A percentile compares a stretch with the other conserved stretches of the same genome.
phyloP scores from a whole-genome alignment of 2,113 vertebrate genomes.

The Gadus chalcogrammus region DNA sequence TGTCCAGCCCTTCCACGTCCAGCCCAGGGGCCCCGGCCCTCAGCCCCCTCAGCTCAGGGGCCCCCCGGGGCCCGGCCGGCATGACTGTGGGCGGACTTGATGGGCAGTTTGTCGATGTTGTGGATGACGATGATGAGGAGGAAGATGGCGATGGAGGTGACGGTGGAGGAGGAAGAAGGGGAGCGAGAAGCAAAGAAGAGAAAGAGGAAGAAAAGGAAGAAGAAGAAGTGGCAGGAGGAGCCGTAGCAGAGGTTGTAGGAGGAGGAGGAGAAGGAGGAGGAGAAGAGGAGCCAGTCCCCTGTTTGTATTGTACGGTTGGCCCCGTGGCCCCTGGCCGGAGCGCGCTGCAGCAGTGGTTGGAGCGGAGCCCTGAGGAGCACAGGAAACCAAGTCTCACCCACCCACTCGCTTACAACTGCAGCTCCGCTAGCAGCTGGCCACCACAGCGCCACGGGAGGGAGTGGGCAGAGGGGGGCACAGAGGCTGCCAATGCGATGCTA shows the following conservation, averaged over 20 bases:
- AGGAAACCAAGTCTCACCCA: conserved; percentile 90
- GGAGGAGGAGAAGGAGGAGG: conserved; percentile 53
- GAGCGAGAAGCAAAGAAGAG: conserved; percentile 46
- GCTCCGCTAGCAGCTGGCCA: conserved; percentile 74
- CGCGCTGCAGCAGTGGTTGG: conserved; percentile 73
- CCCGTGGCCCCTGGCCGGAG: conserved; percentile 74
- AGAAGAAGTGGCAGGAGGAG: conserved; percentile 27
- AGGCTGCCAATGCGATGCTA: conserved; percentile 70
- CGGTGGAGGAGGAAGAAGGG: conserved; percentile 26
- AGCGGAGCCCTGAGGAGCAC: conserved; percentile 89
- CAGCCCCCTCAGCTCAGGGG: conserved; percentile 46
- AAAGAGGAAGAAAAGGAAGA: conserved; percentile 18
- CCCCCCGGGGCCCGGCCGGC: conserved; percentile 56
- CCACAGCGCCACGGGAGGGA: conserved; percentile 72
- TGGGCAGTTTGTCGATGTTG: conserved; percentile 43
- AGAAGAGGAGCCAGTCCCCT: conserved; percentile 70
- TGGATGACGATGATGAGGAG: conserved; percentile 39
- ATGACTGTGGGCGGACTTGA: conserved; percentile 57
- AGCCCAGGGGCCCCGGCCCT: conserved; percentile 66
- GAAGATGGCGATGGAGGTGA: conserved; percentile 14
- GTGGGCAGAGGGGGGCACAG: conserved; percentile 64
- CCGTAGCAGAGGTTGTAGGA: conserved; percentile 38
- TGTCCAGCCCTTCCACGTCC: conserved; percentile 60
- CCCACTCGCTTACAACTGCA: conserved; percentile 75
- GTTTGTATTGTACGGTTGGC: conserved; percentile 80